Percentiles rank a stretch among this genome's conserved stretches.
phyloP scores from a whole-genome alignment of 2,797 vertebrate genomes.

The Microctenopoma steveboyesi region DNA sequence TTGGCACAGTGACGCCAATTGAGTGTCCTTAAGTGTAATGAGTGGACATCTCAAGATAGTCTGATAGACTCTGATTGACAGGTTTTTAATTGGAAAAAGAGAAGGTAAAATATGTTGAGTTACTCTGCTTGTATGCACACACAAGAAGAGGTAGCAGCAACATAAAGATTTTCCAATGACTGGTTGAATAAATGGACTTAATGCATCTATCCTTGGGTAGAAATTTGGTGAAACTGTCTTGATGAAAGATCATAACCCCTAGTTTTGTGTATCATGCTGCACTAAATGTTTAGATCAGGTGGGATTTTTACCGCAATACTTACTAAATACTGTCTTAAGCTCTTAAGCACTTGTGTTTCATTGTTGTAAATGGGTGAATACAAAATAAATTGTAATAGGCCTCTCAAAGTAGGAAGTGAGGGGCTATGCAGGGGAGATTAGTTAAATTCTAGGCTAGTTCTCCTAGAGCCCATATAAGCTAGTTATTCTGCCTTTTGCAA shows the following conservation, averaged over 20 bases:
- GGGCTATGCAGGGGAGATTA: conserved; percentile 19
- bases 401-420: conserved; percentile 4
- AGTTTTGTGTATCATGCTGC: conserved; percentile 8
- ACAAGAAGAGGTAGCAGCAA: neutral
- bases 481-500: no score
- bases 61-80: conserved; percentile 32
- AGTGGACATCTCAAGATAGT: conserved; percentile 37
- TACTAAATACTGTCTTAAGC: conserved; percentile 36
- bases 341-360: conserved; percentile 52
- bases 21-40: conserved; percentile 49
- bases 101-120: conserved; percentile 2
- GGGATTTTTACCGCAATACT: conserved; percentile 26
- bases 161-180: no score
- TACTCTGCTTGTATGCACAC: conserved; percentile 5
- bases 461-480: neutral
- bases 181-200: neutral
- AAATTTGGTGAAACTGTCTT: conserved; percentile 28
- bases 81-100: conserved; percentile 6
- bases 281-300: conserved; percentile 27
- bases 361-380: conserved; percentile 52
- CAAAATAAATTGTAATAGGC: conserved; percentile 21
- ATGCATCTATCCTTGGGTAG: conserved; percentile 10
- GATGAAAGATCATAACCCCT: conserved; percentile 42
- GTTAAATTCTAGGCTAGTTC: conserved; percentile 14
- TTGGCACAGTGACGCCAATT: conserved; percentile 53